Evolutionary conservation across 2,888 invertebrate genomes (phyloP).

Genomic region (Apocheima hispidaria): DNA sequence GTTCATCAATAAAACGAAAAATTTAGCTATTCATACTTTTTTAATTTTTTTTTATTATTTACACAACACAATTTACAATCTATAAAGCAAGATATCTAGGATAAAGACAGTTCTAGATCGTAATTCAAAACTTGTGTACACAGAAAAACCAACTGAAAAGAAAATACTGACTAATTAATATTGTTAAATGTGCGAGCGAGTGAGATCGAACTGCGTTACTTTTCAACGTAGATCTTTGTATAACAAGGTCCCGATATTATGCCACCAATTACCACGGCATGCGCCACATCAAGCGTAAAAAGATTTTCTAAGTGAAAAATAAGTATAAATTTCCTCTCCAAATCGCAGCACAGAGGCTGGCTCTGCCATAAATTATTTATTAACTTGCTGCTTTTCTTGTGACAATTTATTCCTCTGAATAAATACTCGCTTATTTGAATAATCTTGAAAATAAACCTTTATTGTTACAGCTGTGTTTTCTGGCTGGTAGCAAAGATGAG

Average conservation of each 20-base stretch:
- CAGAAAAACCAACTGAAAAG: no score
- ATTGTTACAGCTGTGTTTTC: conserved; percentile 29
- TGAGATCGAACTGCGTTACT: no score
- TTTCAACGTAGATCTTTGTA: no score
- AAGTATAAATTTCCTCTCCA: neutral
- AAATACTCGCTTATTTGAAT: conserved; percentile 40
- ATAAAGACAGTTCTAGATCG: no score
- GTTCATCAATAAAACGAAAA: no score
- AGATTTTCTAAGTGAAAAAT: conserved; percentile 5
- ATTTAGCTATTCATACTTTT: no score
- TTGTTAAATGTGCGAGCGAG: no score
- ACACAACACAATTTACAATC: no score
- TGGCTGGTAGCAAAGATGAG: neutral
- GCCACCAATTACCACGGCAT: neutral
- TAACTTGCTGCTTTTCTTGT: conserved; percentile 53
- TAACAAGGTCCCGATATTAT: neutral
- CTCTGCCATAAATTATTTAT: conserved; percentile 71
- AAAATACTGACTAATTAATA: no score
- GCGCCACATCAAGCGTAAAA: conserved; percentile 5
- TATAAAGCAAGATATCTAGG: no score
- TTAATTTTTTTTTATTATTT: no score
- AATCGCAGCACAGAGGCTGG: conserved; percentile 34
- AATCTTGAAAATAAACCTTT: conserved; percentile 38
- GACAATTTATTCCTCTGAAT: conserved; percentile 38
- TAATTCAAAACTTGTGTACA: no score